Percentiles rank a stretch among this genome's conserved stretches.
These are phyloP conservation scores for Dicaeum eximium DNA, from an alignment of 2,113 vertebrate species.

Conservation along the genomic window DNA sequence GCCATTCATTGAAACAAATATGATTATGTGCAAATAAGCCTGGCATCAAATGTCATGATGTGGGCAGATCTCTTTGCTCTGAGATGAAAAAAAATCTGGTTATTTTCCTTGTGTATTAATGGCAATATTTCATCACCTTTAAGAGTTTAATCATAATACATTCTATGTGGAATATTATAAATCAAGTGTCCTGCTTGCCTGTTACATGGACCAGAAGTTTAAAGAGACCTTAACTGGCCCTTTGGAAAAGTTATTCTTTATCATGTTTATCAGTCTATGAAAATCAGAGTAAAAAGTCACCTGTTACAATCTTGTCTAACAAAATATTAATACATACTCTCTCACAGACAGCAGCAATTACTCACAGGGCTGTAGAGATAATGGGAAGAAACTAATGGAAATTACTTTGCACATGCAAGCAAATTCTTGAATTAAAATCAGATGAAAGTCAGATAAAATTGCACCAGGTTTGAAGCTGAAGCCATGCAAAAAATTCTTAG, in stretches of 20 bases:
- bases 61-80: neutral
- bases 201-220: neutral
- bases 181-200: slow-evolving; percentile 9
- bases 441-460: neutral
- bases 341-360: slow-evolving; percentile 2
- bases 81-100: neutral
- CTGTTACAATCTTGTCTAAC: slow-evolving; percentile 7
- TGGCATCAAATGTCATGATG: neutral
- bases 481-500: neutral
- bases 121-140: neutral
- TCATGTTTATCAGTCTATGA: neutral
- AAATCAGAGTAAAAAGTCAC: slow-evolving; percentile 37
- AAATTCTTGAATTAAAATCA: slow-evolving; percentile 44
- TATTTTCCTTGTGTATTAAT: neutral
- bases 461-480: neutral
- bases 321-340: slow-evolving; percentile 15
- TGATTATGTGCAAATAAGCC: slow-evolving; percentile 4
- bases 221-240: neutral
- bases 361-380: neutral
- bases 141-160: neutral
- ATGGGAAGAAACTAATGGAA: slow-evolving; percentile 31
- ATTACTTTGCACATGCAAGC: neutral
- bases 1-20: neutral
- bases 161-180: neutral
- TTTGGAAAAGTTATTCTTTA: slow-evolving; percentile 27